Evolutionary conservation across 2,888 invertebrate species (phyloP).

Genomic region (Polydrusus pterygomalis): DNA sequence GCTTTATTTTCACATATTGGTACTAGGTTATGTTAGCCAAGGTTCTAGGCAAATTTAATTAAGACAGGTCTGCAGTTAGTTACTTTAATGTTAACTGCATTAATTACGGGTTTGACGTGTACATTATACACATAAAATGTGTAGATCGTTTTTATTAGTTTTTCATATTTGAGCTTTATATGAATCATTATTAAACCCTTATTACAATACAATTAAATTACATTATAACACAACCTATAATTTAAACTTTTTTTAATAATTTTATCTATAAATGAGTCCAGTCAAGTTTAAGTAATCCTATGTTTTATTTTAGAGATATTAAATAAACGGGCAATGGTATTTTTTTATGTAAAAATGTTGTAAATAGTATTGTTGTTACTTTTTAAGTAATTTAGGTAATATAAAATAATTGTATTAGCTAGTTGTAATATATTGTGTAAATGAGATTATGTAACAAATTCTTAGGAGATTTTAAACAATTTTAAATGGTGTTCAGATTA

Average conservation of each 20-base stretch:
- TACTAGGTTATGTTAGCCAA: no score
- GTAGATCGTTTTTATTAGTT: no score
- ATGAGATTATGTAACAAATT: conserved; percentile 35
- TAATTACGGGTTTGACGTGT: no score
- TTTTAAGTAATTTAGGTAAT: conserved; percentile 30
- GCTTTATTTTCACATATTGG: no score
- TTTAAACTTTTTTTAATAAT: not conserved
- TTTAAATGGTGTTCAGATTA: conserved; percentile 24
- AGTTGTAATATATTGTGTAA: conserved; percentile 42
- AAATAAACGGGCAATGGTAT: conserved; percentile 23
- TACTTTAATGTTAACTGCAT: no score
- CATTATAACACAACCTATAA: not conserved
- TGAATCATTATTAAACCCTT: no score
- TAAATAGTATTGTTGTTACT: conserved; percentile 44
- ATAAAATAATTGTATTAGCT: conserved; percentile 24
- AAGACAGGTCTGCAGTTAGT: no score
- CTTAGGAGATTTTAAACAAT: conserved; percentile 36
- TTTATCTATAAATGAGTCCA: conserved; percentile 11
- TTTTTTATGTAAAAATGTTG: conserved; percentile 34
- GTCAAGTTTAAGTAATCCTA: conserved; percentile 14
- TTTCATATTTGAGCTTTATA: no score
- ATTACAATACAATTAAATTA: conserved; percentile 8
- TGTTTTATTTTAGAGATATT: conserved; percentile 11
- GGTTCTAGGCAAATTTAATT: no score
- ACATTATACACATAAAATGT: no score